A percentile compares a stretch with the other conserved stretches of the same genome.
Evolutionary conservation across 2,888 invertebrate species (phyloP).

Genomic region (Tanypteryx hageni): DNA sequence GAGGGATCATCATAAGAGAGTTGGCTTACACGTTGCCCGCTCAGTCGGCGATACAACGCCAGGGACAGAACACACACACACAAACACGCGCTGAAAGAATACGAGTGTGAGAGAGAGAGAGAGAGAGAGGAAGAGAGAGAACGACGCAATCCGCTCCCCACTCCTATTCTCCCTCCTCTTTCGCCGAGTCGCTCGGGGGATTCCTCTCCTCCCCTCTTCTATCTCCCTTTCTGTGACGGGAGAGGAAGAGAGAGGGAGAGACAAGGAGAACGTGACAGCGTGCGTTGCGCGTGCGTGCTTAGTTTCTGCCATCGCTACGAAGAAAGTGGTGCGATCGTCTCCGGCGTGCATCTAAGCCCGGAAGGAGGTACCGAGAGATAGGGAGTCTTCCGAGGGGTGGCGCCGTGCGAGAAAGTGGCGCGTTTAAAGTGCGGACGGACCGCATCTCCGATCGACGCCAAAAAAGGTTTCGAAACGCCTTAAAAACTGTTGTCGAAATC

Average conservation of each 20-base stretch:
- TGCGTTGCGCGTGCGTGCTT: slow-evolving; percentile 38
- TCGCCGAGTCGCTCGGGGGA: background rate
- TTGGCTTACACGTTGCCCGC: slow-evolving; percentile 24
- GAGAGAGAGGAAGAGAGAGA: no score
- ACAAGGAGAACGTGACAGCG: slow-evolving; percentile 16
- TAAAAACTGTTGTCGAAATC: no score
- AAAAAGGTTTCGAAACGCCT: no score
- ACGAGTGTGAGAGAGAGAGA: background rate
- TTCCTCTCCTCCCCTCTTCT: background rate
- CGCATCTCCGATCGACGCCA: no score
- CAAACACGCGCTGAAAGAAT: background rate
- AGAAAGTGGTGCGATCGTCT: slow-evolving; percentile 7
- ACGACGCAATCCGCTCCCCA: background rate
- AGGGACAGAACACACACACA: slow-evolving; percentile 32
- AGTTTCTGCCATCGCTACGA: slow-evolving; percentile 3
- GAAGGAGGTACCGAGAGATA: no score
- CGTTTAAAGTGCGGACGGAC: no score
- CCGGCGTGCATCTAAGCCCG: no score
- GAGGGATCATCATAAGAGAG: slow-evolving; percentile 43
- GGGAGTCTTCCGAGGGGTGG: no score
- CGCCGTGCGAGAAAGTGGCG: no score
- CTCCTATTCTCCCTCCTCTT: background rate
- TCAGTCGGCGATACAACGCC: slow-evolving; percentile 63
- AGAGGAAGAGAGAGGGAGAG: background rate
- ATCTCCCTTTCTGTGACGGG: slow-evolving; percentile 23